Evolutionary conservation across 2,113 vertebrate species (phyloP), one percentile per base, ranked within the genome.

Genomic region (Hippolais icterina): DNA sequence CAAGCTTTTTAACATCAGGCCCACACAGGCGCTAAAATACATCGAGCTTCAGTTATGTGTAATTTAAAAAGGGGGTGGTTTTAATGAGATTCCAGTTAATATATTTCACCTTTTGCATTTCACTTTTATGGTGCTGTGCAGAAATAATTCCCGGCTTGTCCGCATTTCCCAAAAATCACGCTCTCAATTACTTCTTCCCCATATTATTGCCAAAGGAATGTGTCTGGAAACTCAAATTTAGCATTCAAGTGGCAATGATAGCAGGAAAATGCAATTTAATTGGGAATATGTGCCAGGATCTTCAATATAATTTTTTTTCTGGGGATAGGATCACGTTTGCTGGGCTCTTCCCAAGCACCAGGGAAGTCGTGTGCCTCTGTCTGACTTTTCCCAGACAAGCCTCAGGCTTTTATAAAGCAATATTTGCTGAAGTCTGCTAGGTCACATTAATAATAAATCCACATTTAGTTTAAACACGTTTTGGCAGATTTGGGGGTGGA

Each of bases 321-420:
- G 0, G 44, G n/a, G n/a, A 4, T 46, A 15, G 13, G 22, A 15
- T 29, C 69, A 28, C 1, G 0, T 65, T 72, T 70, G 39, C 50
- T 92, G 81, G 52, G 44, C 39, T 18, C 35, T 83, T 64, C 50
- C 47, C 66, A 59, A 75, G 56, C n/a, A 22, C 29, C 13, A 57
- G 74, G 39, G 29, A 20, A 27, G 53, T 20, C 59, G 31, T 82
- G n/a, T 4, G 14, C 21, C 69, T 23, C 25, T 28, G 72, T 29
- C 52, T 66, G 71, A 8, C 11, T 77, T 88, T 52, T 23, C 54
- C 33, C 54, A 28, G 27, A 16, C 27, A 15, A 80, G 46, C 71
- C 53, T 60, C 23, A 49, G 49, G 83, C 31, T 76, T 64, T 20
- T 28, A 25, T 28, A 25, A 35, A 72, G 39, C 57, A 27, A 8